Evolutionary conservation across 1,140 invertebrate genomes (phyloP).

Genomic region (Cyclina sinensis): DNA sequence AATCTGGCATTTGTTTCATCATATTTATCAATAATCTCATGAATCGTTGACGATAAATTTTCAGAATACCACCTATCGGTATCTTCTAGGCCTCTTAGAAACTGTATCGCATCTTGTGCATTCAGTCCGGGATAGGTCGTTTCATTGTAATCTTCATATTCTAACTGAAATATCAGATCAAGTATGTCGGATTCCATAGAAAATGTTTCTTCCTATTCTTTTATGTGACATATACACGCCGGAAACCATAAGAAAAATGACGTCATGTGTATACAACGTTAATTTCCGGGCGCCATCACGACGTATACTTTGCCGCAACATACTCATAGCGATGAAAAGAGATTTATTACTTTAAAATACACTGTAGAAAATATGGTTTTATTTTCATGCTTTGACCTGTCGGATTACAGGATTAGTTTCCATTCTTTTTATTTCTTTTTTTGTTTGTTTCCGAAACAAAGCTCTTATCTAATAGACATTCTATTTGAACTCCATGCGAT

Average conservation of each 20-base stretch:
- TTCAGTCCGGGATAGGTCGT: background rate
- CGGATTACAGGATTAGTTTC: too few relatives aligned
- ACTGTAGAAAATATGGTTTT: too few relatives aligned
- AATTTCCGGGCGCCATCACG: background rate
- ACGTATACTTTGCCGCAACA: conserved; percentile 1
- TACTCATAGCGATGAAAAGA: too few relatives aligned
- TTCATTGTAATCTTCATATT: background rate
- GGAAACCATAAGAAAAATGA: conserved; percentile 24
- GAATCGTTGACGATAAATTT: background rate
- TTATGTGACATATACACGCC: background rate
- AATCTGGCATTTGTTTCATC: background rate
- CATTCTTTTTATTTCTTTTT: too few relatives aligned
- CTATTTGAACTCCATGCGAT: too few relatives aligned
- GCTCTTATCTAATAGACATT: too few relatives aligned
- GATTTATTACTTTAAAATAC: too few relatives aligned
- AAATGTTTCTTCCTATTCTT: background rate
- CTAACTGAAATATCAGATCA: background rate
- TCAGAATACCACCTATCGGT: background rate
- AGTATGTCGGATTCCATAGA: background rate
- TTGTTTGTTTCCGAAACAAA: too few relatives aligned
- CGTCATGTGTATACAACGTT: conserved; percentile 33
- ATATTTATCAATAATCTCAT: background rate
- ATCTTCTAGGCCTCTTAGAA: background rate
- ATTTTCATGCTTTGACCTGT: too few relatives aligned
- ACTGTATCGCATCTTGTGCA: background rate